Conservation (phyloP, 2,113 vertebrate genomes). For the Microcebus ravelobensis region DNA sequence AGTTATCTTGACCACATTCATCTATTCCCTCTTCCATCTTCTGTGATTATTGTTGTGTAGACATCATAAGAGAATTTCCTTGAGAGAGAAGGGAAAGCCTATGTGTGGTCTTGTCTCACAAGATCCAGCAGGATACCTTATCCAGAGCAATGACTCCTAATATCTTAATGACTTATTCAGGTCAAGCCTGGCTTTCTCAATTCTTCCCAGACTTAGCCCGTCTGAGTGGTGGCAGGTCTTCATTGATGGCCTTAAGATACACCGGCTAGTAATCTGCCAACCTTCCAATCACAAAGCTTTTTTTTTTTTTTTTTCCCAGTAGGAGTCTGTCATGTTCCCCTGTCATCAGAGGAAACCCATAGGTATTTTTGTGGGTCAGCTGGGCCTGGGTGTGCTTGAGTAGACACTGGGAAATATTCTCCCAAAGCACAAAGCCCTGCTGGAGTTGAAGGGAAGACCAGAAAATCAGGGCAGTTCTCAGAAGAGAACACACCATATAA, state of each 20-base stretch:
- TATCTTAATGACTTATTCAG: conserved; percentile 21
- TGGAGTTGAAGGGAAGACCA: neutral
- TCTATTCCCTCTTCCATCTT: neutral
- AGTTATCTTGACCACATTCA: neutral
- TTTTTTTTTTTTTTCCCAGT: neutral
- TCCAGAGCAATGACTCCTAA: neutral
- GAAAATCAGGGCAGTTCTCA: conserved; percentile 71
- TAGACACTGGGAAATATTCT: neutral
- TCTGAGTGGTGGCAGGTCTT: neutral
- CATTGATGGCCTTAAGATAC: neutral
- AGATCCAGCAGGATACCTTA: neutral
- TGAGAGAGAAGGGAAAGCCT: neutral
- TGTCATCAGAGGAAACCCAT: neutral
- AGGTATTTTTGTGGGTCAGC: neutral
- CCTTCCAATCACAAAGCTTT: neutral
- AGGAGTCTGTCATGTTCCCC: neutral
- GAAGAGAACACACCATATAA: conserved; percentile 81
- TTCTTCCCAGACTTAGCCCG: neutral
- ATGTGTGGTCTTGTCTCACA: neutral
- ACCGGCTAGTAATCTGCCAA: neutral
- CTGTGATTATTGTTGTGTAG: neutral
- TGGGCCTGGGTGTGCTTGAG: neutral
- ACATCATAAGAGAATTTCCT: neutral
- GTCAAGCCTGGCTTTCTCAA: conserved; percentile 26
- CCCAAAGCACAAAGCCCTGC: conserved; percentile 30